phyloP scores from a whole-genome alignment of 2,797 vertebrate genomes.

The Muscicapa striata region DNA sequence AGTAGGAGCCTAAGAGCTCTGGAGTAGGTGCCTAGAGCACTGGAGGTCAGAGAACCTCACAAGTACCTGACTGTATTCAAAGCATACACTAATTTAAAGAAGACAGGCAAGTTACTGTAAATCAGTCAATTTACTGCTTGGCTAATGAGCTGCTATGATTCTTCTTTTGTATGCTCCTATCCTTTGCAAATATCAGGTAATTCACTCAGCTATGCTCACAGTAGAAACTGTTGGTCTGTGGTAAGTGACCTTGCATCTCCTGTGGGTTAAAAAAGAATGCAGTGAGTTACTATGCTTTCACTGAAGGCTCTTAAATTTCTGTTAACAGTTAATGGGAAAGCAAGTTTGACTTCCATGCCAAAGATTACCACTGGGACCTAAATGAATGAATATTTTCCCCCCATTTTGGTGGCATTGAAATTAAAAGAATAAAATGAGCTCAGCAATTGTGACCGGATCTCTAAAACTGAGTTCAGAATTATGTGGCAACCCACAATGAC shows the following conservation, averaged over 20 bases:
- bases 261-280: not conserved
- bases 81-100: not conserved
- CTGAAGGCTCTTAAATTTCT: not conserved
- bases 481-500: not conserved
- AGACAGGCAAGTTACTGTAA: not conserved
- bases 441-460: not conserved
- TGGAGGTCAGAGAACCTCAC: too few relatives aligned
- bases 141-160: not conserved
- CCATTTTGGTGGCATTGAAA: not conserved
- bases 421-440: not conserved
- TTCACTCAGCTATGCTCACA: not conserved
- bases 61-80: not conserved
- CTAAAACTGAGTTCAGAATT: not conserved
- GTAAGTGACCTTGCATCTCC: not conserved
- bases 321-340: not conserved
- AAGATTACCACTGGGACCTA: not conserved
- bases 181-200: not conserved
- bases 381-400: fast-evolving
- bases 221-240: not conserved
- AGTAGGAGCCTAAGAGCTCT: too few relatives aligned
- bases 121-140: not conserved
- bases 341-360: not conserved
- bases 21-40: too few relatives aligned
- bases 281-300: not conserved
- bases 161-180: not conserved